Evolutionary conservation across 2,797 vertebrate species (phyloP).

Genomic region (Paramormyrops hopkinsi): DNA sequence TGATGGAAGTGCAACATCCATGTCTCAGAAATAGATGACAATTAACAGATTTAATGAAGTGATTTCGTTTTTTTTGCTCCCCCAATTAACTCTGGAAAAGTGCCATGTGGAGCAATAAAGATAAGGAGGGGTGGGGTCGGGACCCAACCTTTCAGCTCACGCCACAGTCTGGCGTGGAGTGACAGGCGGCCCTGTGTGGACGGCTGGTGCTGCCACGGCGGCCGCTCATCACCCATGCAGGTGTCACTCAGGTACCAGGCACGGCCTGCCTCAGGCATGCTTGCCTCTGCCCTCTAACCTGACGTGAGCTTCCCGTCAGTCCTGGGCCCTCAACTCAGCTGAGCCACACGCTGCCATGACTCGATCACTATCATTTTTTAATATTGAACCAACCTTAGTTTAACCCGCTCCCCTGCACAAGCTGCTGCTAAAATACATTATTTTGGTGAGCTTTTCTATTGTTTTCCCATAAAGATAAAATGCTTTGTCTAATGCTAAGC

Average conservation of each 20-base stretch:
- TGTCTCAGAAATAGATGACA: neutral
- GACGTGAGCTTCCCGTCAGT: neutral
- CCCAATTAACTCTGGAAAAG: neutral
- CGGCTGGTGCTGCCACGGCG: neutral
- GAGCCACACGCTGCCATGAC: neutral
- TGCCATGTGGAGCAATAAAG: neutral
- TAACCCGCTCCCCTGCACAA: neutral
- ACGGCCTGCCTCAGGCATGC: neutral
- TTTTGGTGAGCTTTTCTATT: neutral
- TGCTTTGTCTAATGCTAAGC: neutral
- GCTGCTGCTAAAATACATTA: neutral
- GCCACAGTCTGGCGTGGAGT: neutral
- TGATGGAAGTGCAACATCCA: neutral
- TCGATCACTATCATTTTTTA: neutral
- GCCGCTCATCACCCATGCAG: neutral
- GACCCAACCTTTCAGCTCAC: neutral
- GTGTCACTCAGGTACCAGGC: neutral
- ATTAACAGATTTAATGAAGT: neutral
- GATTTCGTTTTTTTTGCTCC: neutral
- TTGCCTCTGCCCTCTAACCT: neutral
- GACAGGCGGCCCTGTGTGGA: neutral
- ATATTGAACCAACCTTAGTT: neutral
- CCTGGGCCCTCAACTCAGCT: neutral
- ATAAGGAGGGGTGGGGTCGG: neutral
- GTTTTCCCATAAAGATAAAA: neutral